Evolutionary conservation across 2,888 invertebrate genomes (phyloP).

Genomic region (Pheosia gnoma): DNA sequence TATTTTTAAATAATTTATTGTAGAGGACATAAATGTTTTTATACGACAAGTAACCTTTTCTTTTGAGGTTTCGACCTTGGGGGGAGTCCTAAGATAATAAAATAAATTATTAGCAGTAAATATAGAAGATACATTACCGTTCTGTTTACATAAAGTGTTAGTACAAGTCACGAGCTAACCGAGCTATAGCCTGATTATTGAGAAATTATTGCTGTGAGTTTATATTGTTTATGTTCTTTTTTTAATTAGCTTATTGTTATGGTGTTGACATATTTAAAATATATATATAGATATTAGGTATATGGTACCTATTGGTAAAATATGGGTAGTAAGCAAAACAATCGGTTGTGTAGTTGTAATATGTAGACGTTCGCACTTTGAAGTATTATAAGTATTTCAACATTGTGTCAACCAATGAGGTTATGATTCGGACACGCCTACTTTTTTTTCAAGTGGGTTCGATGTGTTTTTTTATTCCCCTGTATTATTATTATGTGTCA

Average conservation of each 20-base stretch:
- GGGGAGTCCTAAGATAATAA: constrained; percentile 31
- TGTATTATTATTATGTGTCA: too few species aligned
- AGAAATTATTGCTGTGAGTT: background rate
- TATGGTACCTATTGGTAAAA: too few species aligned
- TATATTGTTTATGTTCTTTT: constrained; percentile 4
- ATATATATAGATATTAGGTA: too few species aligned
- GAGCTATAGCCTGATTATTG: constrained; percentile 4
- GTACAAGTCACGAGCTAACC: constrained; percentile 23
- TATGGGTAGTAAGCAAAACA: too few species aligned
- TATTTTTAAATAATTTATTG: constrained; percentile 1
- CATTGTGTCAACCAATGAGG: too few species aligned
- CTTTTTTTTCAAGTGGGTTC: too few species aligned
- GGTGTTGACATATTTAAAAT: background rate
- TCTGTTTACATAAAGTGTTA: constrained; percentile 17
- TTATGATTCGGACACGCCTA: too few species aligned
- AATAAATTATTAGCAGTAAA: constrained; percentile 22
- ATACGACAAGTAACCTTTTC: constrained; percentile 15
- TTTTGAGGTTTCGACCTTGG: constrained; percentile 29
- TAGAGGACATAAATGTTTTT: constrained; percentile 17
- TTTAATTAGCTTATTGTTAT: background rate
- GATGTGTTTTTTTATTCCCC: too few species aligned
- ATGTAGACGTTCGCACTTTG: too few species aligned
- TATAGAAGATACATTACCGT: constrained; percentile 13
- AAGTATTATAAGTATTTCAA: too few species aligned
- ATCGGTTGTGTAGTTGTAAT: too few species aligned